Conservation (phyloP, 1,140 invertebrate species). For the Chelonus insularis region DNA sequence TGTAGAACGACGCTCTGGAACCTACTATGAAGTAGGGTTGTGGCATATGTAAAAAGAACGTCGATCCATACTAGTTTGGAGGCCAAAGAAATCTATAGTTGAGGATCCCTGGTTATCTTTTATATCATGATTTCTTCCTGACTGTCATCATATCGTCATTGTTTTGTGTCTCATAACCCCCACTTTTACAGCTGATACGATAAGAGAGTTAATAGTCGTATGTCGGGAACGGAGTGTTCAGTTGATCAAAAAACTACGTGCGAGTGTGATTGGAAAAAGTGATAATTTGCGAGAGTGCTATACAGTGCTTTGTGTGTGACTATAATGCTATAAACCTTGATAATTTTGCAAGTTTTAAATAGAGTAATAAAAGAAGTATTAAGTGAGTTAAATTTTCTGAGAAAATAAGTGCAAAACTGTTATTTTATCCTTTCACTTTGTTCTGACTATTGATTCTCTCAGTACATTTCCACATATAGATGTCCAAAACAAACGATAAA, state of each 20-base stretch:
- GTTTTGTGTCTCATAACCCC: not conserved
- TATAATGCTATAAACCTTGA: not conserved
- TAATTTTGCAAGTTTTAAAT: not conserved
- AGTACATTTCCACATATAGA: no score
- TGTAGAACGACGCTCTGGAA: not conserved
- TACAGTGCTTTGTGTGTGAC: not conserved
- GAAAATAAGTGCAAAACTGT: no score
- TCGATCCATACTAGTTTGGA: conserved; percentile 11
- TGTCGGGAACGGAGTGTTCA: conserved; percentile 10
- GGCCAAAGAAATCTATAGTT: not conserved
- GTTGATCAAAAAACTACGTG: conserved; percentile 6
- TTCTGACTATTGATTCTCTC: no score
- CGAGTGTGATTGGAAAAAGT: conserved; percentile 1
- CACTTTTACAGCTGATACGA: conserved; percentile 34
- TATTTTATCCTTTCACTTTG: no score
- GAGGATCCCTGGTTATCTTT: conserved; percentile 13
- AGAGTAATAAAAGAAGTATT: no score
- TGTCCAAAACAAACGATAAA: not conserved
- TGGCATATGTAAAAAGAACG: conserved; percentile 3
- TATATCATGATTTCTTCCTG: conserved; percentile 9
- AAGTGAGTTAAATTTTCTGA: no score
- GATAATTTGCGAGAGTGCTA: not conserved
- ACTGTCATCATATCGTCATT: not conserved
- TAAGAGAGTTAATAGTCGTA: conserved; percentile 23
- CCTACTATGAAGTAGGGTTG: conserved; percentile 3